Evolutionary conservation across 2,888 invertebrate genomes (phyloP).

Genomic region (Vanessa cardui): DNA sequence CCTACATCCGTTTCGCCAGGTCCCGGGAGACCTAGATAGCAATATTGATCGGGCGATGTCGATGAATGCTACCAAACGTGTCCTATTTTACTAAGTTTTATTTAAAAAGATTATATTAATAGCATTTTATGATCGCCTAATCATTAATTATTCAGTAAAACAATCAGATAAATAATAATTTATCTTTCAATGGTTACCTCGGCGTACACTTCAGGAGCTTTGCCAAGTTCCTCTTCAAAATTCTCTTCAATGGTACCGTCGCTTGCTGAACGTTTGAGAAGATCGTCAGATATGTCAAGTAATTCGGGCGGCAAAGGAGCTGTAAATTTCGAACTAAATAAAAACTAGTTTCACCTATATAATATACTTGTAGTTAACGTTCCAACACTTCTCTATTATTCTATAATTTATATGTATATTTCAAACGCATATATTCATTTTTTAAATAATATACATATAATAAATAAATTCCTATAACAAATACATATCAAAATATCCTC

Average conservation of each 20-base stretch:
- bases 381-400: too few species aligned
- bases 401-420: too few species aligned
- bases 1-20: conserved; percentile 32
- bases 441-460: too few species aligned
- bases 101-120: too few species aligned
- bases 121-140: too few species aligned
- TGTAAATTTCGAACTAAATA: conserved; percentile 43
- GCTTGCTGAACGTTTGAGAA: conserved; percentile 84
- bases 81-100: not conserved
- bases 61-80: conserved; percentile 10
- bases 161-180: not conserved
- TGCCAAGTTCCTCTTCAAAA: conserved; percentile 93
- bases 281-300: conserved; percentile 62
- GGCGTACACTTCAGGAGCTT: conserved; percentile 79
- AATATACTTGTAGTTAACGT: too few species aligned
- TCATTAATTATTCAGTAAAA: too few species aligned
- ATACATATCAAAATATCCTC: too few species aligned
- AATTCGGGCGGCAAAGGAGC: conserved; percentile 70
- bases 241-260: conserved; percentile 96
- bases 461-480: too few species aligned
- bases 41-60: conserved; percentile 37
- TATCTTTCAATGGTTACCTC: conserved; percentile 52
- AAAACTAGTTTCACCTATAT: not conserved
- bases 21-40: conserved; percentile 39
- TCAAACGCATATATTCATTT: too few species aligned